Evolutionary conservation across 2,797 vertebrate species (phyloP).

Genomic region (Morus bassanus): DNA sequence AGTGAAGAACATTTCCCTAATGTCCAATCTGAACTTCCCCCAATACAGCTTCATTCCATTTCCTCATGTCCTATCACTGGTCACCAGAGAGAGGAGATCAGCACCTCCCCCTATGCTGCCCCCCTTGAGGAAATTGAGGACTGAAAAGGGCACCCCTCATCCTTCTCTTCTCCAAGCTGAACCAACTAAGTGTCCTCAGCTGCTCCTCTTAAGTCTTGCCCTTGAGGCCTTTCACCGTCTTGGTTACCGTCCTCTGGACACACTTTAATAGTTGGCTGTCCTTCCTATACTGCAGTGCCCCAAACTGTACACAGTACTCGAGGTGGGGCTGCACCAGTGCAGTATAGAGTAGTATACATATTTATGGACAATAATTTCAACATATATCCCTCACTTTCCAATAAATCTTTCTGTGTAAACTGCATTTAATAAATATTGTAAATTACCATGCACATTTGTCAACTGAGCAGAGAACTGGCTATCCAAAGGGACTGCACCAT

Average conservation of each 20-base stretch:
- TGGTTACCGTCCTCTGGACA: too few species aligned
- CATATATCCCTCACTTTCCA: not conserved
- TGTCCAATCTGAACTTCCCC: not conserved
- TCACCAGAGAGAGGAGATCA: not conserved
- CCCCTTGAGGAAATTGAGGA: not conserved
- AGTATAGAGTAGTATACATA: not conserved
- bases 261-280: too few species aligned
- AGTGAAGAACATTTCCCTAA: not conserved
- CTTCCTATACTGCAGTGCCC: too few species aligned
- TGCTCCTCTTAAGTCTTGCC: not conserved
- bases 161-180: not conserved
- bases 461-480: not conserved
- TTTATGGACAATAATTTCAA: not conserved
- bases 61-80: not conserved
- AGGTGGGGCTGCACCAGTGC: not conserved
- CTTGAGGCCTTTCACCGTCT: too few species aligned
- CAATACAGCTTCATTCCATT: not conserved
- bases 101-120: not conserved
- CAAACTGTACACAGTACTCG: too few species aligned
- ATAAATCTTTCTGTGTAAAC: not conserved
- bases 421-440: not conserved
- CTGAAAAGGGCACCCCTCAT: not conserved
- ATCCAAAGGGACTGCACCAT: not conserved
- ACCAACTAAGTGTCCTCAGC: too few species aligned
- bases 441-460: not conserved